Conservation (phyloP, 2,113 vertebrate species). For the Hipposideros armiger region DNA sequence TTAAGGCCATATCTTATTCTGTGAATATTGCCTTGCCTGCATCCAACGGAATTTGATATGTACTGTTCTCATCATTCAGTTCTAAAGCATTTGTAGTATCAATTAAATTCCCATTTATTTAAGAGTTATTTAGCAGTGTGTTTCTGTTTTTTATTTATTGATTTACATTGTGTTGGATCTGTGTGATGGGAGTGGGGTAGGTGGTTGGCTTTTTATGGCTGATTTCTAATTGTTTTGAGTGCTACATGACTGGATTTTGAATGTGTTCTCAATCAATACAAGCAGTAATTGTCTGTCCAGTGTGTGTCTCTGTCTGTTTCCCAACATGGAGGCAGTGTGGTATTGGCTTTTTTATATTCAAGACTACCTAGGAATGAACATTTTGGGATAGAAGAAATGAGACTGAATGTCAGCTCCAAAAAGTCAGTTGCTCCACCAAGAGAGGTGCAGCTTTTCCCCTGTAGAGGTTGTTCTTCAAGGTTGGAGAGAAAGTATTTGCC, state of each 20-base stretch:
- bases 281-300: background rate
- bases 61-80: slow-evolving; percentile 22
- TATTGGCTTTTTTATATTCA: slow-evolving; percentile 43
- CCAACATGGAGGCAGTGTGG: slow-evolving; percentile 25
- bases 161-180: background rate
- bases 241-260: slow-evolving; percentile 20
- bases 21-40: slow-evolving; percentile 15
- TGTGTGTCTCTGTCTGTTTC: background rate
- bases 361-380: background rate
- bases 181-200: background rate
- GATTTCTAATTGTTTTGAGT: slow-evolving; percentile 62
- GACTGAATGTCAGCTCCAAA: slow-evolving; percentile 13
- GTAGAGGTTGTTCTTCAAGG: background rate
- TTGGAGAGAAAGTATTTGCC: background rate
- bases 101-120: slow-evolving; percentile 67
- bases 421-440: background rate
- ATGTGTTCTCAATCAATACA: slow-evolving; percentile 54
- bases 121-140: slow-evolving; percentile 24
- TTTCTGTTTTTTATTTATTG: slow-evolving; percentile 50
- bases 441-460: background rate
- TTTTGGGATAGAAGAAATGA: slow-evolving; percentile 43
- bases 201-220: slow-evolving; percentile 40
- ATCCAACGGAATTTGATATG: slow-evolving; percentile 21
- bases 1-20: slow-evolving; percentile 39
- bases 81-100: slow-evolving; percentile 38